Base-by-base conservation (phyloP, 37 sponge, comb jelly and placozoan species). In the Beroe ovata region DNA sequence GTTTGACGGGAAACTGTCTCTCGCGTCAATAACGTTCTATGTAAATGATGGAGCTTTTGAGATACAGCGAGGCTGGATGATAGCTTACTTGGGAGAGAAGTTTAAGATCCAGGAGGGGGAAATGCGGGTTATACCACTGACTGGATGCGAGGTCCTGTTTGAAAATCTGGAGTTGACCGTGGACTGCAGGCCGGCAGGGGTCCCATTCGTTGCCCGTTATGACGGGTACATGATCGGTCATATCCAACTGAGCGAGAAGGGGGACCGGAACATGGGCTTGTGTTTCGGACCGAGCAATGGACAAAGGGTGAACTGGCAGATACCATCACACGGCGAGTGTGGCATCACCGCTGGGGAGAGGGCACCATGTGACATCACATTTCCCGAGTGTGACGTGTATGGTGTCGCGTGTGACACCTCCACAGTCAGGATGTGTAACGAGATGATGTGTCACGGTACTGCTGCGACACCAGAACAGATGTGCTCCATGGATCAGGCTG, bases 181-280 rank as follows among this genome's bases (percentile, higher is more conserved):
- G 2, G 69, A 66, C 35, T 66, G 69, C 34, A 66, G 69, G 36
- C 69, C 69, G 14, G 69, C 36, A 34, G 69, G 69, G 1, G 29
- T 32, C 69, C 69, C 69, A 3, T 66, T 66, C 69, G 69, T 66
- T 66, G 69, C 30, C 35, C 1, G 2, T 37, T 66, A 66, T 33
- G 69, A 66, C 69, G 69, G 69, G 8, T 66, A 66, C 69, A 66
- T 66, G 69, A 19, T 66, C 18, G 69, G 32, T 66, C 69, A 66
- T 37, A 1, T 66, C 18, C 36, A 66, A 16, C 69, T 66, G 36
- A 29, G 11, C 2, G 35, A 66, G 2, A 18, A 30, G 2, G 30
- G 35, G 14, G 36, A 8, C 1, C 29, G 36, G 16, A 8, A 66
- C 16, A 26, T 66, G 36, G 69, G 69, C 3, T 37, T 66, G 32